Evolutionary conservation across 1,140 invertebrate species (phyloP).

Genomic region (Adelges cooleyi): DNA sequence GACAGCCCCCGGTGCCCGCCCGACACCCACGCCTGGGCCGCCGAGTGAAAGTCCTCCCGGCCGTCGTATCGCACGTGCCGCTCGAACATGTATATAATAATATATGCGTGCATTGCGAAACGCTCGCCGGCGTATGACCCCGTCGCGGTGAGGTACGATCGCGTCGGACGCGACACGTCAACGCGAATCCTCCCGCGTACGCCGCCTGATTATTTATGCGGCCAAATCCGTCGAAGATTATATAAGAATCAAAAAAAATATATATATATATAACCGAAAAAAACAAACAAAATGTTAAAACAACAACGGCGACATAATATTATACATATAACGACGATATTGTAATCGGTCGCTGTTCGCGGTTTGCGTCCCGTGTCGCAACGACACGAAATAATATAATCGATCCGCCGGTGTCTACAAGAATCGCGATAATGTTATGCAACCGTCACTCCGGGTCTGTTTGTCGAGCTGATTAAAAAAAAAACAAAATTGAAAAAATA

Average conservation of each 20-base stretch:
- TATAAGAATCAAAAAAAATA: no score
- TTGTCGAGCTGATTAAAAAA: background rate
- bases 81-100: background rate
- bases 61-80: background rate
- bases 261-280: no score
- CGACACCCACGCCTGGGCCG: background rate
- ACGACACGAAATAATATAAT: background rate
- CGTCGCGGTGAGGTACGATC: background rate
- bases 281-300: background rate
- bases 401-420: background rate
- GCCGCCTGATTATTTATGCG: no score
- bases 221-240: no score
- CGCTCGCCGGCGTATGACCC: background rate
- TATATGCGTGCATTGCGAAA: background rate
- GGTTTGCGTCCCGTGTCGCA: constrained; percentile 5
- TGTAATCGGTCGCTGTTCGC: background rate
- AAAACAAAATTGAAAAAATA: background rate
- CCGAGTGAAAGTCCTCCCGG: background rate
- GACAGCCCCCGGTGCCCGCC: background rate
- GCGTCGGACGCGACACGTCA: background rate
- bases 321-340: background rate
- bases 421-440: background rate
- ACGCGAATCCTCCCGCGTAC: no score
- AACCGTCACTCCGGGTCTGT: background rate
- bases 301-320: background rate